Percentiles rank a stretch among this genome's conserved stretches.
These are phyloP conservation scores for Drosophila athabasca DNA, from an alignment of 1,140 invertebrate genomes.

Conservation along the genomic window DNA sequence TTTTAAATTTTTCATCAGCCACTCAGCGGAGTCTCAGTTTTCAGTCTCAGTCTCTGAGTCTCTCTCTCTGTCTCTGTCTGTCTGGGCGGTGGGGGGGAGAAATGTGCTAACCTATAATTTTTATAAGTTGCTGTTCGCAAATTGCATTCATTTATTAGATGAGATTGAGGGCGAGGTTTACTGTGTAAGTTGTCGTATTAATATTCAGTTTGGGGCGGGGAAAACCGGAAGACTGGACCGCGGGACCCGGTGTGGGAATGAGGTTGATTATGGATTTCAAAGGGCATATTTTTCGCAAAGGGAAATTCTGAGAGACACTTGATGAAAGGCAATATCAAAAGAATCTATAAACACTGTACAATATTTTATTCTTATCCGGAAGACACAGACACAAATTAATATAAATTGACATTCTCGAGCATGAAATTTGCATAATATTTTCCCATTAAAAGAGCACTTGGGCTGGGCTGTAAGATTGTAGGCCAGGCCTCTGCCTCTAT, in stretches of 20 bases:
- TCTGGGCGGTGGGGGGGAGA: background rate
- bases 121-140: conserved; percentile 42
- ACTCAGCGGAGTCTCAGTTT: conserved; percentile 37
- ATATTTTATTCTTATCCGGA: conserved; percentile 2
- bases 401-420: background rate
- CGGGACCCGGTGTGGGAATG: background rate
- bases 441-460: conserved; percentile 7
- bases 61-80: too few relatives aligned
- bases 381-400: background rate
- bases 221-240: background rate
- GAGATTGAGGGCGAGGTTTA: conserved; percentile 32
- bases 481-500: too few relatives aligned
- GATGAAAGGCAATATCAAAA: background rate
- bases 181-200: conserved; percentile 33
- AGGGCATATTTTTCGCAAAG: background rate
- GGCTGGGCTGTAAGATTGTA: too few relatives aligned
- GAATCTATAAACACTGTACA: background rate
- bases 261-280: conserved; percentile 8
- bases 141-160: conserved; percentile 59
- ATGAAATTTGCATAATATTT: conserved; percentile 15
- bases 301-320: background rate
- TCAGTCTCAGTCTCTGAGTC: conserved; percentile 7
- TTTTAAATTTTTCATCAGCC: conserved; percentile 71
- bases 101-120: conserved; percentile 47
- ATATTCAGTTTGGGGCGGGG: conserved; percentile 26